Percentiles rank a stretch among this genome's conserved stretches.
Evolutionary conservation across 2,888 invertebrate genomes (phyloP).

Genomic region (Hypolimnas misippus): DNA sequence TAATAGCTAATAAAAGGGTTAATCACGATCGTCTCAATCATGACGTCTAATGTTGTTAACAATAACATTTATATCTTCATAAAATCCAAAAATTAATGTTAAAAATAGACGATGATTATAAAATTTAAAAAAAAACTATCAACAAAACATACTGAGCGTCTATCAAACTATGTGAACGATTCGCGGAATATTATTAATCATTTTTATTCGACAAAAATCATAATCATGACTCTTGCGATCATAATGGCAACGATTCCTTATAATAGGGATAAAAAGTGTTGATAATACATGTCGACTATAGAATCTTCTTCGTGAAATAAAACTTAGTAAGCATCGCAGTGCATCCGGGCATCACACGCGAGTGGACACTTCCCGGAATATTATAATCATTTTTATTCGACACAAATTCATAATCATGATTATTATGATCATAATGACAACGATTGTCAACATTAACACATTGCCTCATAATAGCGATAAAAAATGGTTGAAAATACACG

Average conservation of each 20-base stretch:
- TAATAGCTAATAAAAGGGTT: no score
- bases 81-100: no score
- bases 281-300: not conserved
- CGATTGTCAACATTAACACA: not conserved
- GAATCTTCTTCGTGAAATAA: constrained; percentile 24
- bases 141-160: constrained; percentile 42
- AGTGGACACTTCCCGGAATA: constrained; percentile 62
- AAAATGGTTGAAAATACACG: not conserved
- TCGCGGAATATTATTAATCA: constrained; percentile 63
- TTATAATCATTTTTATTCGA: constrained; percentile 77
- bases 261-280: not conserved
- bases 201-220: constrained; percentile 66
- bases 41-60: no score
- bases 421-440: not conserved
- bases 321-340: constrained; percentile 40
- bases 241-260: no score
- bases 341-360: constrained; percentile 55
- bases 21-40: no score
- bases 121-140: constrained; percentile 29
- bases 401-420: constrained; percentile 29
- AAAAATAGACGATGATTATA: not conserved
- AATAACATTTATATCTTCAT: no score
- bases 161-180: constrained; percentile 62
- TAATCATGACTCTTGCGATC: not conserved
- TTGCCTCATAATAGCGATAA: no score